These are phyloP conservation scores for Nephrocerus scutellatus DNA, from an alignment of 2,888 invertebrate species.

Conservation along the genomic window DNA sequence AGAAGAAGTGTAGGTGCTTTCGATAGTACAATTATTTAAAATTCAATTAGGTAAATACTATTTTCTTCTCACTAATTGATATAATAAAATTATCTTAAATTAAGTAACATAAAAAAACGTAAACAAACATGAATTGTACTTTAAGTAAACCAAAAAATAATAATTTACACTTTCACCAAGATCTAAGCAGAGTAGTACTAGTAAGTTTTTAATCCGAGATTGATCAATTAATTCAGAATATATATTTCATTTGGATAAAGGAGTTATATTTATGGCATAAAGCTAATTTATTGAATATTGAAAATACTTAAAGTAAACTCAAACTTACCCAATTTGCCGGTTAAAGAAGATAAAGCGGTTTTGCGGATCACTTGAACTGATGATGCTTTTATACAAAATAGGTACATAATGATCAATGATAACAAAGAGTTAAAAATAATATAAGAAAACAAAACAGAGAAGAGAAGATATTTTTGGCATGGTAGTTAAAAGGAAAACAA, in stretches of 20 bases:
- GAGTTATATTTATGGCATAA: background rate
- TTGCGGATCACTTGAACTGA: conserved; percentile 58
- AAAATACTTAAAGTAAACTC: conserved; percentile 21
- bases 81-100: no score
- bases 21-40: no score
- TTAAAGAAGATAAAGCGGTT: conserved; percentile 86
- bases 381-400: conserved; percentile 41
- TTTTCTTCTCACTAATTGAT: no score
- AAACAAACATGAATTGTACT: conserved; percentile 20
- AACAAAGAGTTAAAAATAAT: conserved; percentile 3
- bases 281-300: background rate
- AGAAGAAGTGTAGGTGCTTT: no score
- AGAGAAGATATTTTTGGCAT: conserved; percentile 32
- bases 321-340: conserved; percentile 85
- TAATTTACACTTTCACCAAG: background rate
- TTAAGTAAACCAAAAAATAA: background rate
- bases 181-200: no score
- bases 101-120: conserved; percentile 24
- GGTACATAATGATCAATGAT: conserved; percentile 4
- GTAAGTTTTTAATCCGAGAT: no score
- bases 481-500: conserved; percentile 1
- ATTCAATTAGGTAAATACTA: no score
- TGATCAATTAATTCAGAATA: background rate
- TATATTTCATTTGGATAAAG: background rate
- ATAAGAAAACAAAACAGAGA: conserved; percentile 10